Evolutionary conservation across 1,140 invertebrate genomes (phyloP).

Genomic region (Doryteuthis pealeii): DNA sequence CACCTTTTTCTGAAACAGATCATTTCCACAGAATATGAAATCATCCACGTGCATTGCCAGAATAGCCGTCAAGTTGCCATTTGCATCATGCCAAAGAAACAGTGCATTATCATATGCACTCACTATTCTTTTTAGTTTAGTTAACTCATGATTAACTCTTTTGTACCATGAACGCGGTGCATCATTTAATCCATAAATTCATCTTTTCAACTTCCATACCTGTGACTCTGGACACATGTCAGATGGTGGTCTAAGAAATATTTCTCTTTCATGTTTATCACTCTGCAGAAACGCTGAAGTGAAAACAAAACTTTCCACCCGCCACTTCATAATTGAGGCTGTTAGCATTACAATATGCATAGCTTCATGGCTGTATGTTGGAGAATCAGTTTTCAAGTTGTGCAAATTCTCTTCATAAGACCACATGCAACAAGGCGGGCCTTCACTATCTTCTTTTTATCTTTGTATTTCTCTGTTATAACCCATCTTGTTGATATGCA

Average conservation of each 20-base stretch:
- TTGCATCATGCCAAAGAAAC: neutral
- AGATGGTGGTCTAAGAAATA: neutral
- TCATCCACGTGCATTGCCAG: no score
- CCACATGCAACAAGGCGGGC: neutral
- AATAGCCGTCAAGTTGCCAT: neutral
- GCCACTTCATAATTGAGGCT: neutral
- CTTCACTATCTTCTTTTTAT: neutral
- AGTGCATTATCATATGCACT: neutral
- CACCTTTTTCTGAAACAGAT: neutral
- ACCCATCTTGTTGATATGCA: neutral
- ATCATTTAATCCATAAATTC: neutral
- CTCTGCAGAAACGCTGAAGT: neutral
- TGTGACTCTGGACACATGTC: neutral
- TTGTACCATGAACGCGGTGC: no score
- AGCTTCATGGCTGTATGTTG: neutral
- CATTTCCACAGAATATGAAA: conserved; percentile 1
- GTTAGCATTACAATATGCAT: neutral
- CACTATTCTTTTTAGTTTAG: neutral
- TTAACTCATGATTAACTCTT: no score
- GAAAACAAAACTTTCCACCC: neutral
- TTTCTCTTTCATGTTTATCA: neutral
- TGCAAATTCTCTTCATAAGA: neutral
- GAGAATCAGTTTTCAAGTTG: neutral
- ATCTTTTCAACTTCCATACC: neutral
- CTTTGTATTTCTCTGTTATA: neutral